Base-by-base conservation (phyloP, 2,113 vertebrate species). In the Columbina picui region DNA sequence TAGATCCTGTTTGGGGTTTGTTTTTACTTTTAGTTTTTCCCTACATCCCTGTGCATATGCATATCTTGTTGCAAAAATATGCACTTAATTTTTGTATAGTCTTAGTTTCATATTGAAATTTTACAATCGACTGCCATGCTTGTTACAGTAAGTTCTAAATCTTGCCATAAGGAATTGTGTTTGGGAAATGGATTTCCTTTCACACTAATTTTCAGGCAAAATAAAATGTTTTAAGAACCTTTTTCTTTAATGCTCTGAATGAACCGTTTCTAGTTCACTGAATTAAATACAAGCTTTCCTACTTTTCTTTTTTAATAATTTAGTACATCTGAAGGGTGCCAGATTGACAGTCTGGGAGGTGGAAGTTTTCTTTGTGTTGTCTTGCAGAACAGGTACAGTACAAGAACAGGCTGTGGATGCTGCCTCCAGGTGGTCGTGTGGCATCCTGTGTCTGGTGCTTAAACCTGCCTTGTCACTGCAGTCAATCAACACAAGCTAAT, bases 221-320 rank as follows among this genome's bases (percentile, higher is more conserved):
- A 96, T 94, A 91, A 96, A 96, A 43, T 89, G 83, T 83, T 96
- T 95, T 90, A 87, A 93, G 83, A 87, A 92, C 22, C 9, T 92
- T 97, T 98, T 83, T 93, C 95, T 96, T 63, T 94, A 96, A 36
- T 87, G 67, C 91, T 97, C 26, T 90, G 55, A 83, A 86, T 65
- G 88, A 97, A 96, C 90, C 97, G 52, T 96, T 45, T 97, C 82
- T 94, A 79, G 93, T 96, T 97, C 79, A 95, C 93, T 96, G 87
- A 97, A 87, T 67, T 97, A 96, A 97, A 92, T 96, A 94, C 94
- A 92, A 93, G 83, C 85, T 95, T 97, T 97, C 91, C 94, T 97
- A 95, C 61, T 92, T 97, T 94, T 65, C 8, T 69, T 59, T 76
- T 74, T 52, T 2, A 87, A 60, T 86, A 36, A 65, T 97, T 94